A percentile compares a stretch with the other conserved stretches of the same genome.
phyloP scores from a whole-genome alignment of 2,888 invertebrate genomes.

The Cataglyphis livida region DNA sequence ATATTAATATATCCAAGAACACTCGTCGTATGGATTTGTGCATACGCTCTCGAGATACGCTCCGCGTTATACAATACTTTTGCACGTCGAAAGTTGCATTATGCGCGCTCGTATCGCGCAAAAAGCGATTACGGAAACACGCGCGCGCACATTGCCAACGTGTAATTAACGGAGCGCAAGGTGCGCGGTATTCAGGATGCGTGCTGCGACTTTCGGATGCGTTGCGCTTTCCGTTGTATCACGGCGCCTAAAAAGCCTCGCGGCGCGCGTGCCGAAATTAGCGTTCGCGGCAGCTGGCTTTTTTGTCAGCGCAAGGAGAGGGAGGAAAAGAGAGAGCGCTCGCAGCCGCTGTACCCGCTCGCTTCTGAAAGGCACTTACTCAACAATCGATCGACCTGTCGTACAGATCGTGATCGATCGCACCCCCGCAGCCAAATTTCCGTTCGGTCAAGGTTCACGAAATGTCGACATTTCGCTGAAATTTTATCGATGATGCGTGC shows the following conservation, averaged over 20 bases:
- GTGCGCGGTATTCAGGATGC: constrained; percentile 36
- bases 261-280: constrained; percentile 62
- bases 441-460: constrained; percentile 3
- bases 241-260: constrained; percentile 50
- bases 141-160: background rate
- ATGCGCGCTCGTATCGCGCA: background rate
- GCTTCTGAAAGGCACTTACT: constrained; percentile 21
- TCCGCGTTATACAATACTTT: background rate
- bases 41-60: background rate
- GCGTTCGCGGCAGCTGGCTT: constrained; percentile 57
- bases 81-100: constrained; percentile 27
- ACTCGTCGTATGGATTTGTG: background rate
- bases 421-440: constrained; percentile 29
- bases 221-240: constrained; percentile 62
- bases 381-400: constrained; percentile 41
- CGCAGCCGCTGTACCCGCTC: constrained; percentile 20
- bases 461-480: constrained; percentile 8
- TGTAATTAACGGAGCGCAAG: constrained; percentile 50
- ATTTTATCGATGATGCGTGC: background rate
- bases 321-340: constrained; percentile 12
- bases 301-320: constrained; percentile 45
- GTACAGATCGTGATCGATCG: constrained; percentile 30
- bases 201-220: constrained; percentile 28
- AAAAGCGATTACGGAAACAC: constrained; percentile 26
- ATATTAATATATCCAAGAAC: background rate